Conservation (phyloP, 1,140 invertebrate species). For the Brachionus plicatilis region DNA sequence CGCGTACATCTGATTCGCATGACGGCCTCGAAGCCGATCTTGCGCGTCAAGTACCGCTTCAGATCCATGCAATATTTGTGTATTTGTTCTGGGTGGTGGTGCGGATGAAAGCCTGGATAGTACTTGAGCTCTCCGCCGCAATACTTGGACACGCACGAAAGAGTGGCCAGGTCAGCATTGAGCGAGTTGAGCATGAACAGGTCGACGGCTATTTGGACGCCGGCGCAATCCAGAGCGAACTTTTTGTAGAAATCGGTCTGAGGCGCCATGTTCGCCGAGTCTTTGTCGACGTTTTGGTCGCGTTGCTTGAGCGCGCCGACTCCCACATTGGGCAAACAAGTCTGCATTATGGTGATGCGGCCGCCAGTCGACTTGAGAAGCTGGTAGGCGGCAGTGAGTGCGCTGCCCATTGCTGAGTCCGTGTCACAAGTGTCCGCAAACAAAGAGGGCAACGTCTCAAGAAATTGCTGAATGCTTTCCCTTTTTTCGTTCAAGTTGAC, state of each 20-base stretch:
- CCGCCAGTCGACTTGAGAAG: slow-evolving; percentile 86
- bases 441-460: slow-evolving; percentile 71
- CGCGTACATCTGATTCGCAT: slow-evolving; percentile 88
- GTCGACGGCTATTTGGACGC: slow-evolving; percentile 90
- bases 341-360: slow-evolving; percentile 85
- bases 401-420: slow-evolving; percentile 79
- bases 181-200: slow-evolving; percentile 86
- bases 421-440: slow-evolving; percentile 69
- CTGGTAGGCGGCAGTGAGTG: slow-evolving; percentile 83
- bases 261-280: slow-evolving; percentile 69
- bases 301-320: slow-evolving; percentile 74
- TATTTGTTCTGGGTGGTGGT: slow-evolving; percentile 64
- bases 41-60: slow-evolving; percentile 82
- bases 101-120: slow-evolving; percentile 77
- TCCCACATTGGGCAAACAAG: slow-evolving; percentile 80
- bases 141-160: slow-evolving; percentile 77
- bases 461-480: slow-evolving; percentile 71
- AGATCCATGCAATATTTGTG: slow-evolving; percentile 73
- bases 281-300: slow-evolving; percentile 57
- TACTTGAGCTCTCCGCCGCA: slow-evolving; percentile 89
- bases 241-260: slow-evolving; percentile 97
- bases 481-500: slow-evolving; percentile 82
- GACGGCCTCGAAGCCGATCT: slow-evolving; percentile 97
- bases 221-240: slow-evolving; percentile 87
- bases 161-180: slow-evolving; percentile 74